Evolutionary conservation across 1,140 invertebrate species (phyloP), one percentile per base, ranked within the genome.

Genomic region (Lerema accius): DNA sequence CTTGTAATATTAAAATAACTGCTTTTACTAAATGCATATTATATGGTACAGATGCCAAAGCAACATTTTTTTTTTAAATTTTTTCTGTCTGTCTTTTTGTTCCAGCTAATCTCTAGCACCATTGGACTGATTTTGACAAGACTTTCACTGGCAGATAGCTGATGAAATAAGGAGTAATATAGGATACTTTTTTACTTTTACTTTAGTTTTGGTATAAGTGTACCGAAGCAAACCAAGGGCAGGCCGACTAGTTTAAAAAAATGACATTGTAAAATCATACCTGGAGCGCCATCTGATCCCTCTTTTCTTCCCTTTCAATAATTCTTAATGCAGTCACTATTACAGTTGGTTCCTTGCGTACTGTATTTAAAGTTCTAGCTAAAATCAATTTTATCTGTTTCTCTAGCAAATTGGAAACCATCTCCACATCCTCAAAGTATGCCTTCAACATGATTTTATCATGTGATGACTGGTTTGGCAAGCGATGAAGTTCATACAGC

Each of bases 241-340:
- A 5, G 2, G 19, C 19, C 19, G 2, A 23, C 19, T n/a, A 23
- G 5, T 23, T 23, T 23, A 23, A 3, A 23, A 3, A 39, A 15
- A 9, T 32, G 28, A 32, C 1, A 32, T 32, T 32, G 4, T 9
- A 32, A 55, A 16, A 65, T 28, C 13, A 35, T 79, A 93, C 92
- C 89, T 94, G 94, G 43, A 96, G 69, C 0, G 96, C 95, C 89
- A 95, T 94, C 71, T 94, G 93, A 92, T 98, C 97, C 13, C 95
- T 94, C 86, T 97, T 97, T 80, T 99, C 98, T 91, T 99, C 99
- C 64, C 98, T 92, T 89, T 99, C 98, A 73, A 99, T 98, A 53
- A 99, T 99, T 65, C 99, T 92, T 3, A 99, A 85, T 0, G 97
- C 98, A 0, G 98, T 99, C 0, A 99, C 99, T 77, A 99, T 97